Base-by-base conservation (phyloP, 2,888 invertebrate genomes). In the Amblyteles armatorius region DNA sequence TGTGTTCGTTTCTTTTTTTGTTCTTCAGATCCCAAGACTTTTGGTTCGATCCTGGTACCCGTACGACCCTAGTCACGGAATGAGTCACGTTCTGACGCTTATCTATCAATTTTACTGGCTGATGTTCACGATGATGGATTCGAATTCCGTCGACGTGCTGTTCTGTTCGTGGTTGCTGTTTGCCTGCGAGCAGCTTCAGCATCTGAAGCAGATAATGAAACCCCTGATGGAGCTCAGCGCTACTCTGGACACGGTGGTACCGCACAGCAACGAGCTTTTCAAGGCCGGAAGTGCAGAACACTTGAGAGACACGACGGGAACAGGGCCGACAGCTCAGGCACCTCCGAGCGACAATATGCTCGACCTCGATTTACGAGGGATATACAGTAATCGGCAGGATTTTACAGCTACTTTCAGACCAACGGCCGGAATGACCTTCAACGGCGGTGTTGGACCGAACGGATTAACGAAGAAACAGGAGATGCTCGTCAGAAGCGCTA, bases 101-200 rank as follows among this genome's bases (percentile, higher is more conserved):
- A 94, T 94, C 29, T 96, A 95, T 90, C 97, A 96, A 95, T 94
- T 96, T 19, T 97, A 97, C 91, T 97, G 96, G 95, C 93, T 97
- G 0, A 88, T 96, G 7, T 96, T 96, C 90, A 94, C 96, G 0
- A 95, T 96, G 95, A 90, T 94, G 0, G 95, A 96, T 60, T 94
- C 95, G 0, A 96, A 95, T 89, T 93, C 95, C n/a, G 84, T 95
- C 63, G 98, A 98, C 91, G 96, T 97, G 0, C 94, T 98, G 89
- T 98, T 98, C 94, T 97, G 97, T 91, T 97, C 97, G 0, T 97
- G 97, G 97, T 91, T 98, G 88, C 96, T 98, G 83, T 97, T 97
- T 90, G 97, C 98, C 0, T 98, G 98, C 89, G 98, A 98, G 89
- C 98, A 98, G 92, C 94, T 98, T 81, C 97, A 97, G 91, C 98